phyloP scores from a whole-genome alignment of 2,113 vertebrate genomes.

The Sapajus apella region DNA sequence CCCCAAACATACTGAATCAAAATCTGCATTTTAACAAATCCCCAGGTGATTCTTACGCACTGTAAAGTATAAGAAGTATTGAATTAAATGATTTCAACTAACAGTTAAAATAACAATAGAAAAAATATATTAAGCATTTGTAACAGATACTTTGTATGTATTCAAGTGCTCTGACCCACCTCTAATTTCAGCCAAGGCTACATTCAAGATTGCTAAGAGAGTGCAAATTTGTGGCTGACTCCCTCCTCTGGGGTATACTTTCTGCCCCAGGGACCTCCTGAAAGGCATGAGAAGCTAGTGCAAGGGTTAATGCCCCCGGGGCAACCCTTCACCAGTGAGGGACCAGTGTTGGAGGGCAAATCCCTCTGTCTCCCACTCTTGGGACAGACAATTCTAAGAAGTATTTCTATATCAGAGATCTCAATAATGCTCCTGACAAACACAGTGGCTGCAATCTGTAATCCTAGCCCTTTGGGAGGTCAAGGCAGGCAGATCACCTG shows the following conservation, averaged over 20 bases:
- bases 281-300: not conserved
- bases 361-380: not conserved
- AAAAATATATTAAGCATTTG: not conserved
- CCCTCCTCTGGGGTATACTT: too few relatives aligned
- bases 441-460: too few relatives aligned
- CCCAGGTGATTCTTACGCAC: not conserved
- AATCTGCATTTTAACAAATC: conserved; percentile 49
- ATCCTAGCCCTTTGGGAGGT: too few relatives aligned
- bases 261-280: not conserved
- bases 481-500: too few relatives aligned
- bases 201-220: not conserved
- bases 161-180: not conserved
- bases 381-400: not conserved
- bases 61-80: not conserved
- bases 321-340: not conserved
- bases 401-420: not conserved
- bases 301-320: not conserved
- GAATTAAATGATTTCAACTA: conserved; percentile 6
- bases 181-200: not conserved
- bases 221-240: not conserved
- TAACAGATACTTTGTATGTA: not conserved
- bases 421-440: too few relatives aligned
- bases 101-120: not conserved
- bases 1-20: not conserved
- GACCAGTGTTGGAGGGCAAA: not conserved